phyloP scores from a whole-genome alignment of 1,140 invertebrate genomes.

The Bombus waltoni region DNA sequence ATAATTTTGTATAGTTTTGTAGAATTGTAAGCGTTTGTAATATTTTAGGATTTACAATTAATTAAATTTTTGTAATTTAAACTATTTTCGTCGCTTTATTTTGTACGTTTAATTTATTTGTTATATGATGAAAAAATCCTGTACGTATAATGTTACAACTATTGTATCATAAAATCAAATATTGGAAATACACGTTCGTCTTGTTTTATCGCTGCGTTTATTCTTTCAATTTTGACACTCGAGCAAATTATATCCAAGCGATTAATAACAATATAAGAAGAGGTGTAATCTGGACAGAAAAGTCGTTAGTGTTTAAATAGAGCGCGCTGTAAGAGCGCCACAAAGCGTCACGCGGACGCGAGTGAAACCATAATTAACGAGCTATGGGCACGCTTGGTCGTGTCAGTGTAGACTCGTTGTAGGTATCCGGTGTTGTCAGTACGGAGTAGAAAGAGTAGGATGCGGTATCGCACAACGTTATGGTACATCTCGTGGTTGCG shows the following conservation, averaged over 20 bases:
- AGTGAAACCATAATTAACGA: slow-evolving; percentile 10
- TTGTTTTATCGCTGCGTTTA: slow-evolving; percentile 9
- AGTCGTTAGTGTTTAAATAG: neutral
- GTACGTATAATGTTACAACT: slow-evolving; percentile 18
- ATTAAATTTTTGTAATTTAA: neutral
- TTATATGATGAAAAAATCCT: neutral
- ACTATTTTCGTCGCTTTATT: neutral
- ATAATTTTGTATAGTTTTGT: neutral
- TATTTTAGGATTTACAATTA: slow-evolving; percentile 4
- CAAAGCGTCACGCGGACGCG: slow-evolving; percentile 36
- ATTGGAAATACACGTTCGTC: slow-evolving; percentile 42
- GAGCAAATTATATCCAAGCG: neutral
- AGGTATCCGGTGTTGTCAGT: slow-evolving; percentile 32
- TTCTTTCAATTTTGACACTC: neutral
- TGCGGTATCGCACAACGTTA: slow-evolving; percentile 71
- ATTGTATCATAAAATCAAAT: slow-evolving; percentile 35
- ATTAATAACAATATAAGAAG: neutral
- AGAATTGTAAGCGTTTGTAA: neutral
- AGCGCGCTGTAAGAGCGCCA: slow-evolving; percentile 21
- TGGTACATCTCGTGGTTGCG: slow-evolving; percentile 66
- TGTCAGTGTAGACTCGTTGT: slow-evolving; percentile 63
- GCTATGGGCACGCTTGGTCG: slow-evolving; percentile 47
- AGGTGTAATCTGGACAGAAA: neutral
- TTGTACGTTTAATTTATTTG: slow-evolving; percentile 17
- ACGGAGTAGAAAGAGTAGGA: slow-evolving; percentile 62